Evolutionary conservation across 2,113 vertebrate genomes (phyloP).

Genomic region (Struthidea cinerea): DNA sequence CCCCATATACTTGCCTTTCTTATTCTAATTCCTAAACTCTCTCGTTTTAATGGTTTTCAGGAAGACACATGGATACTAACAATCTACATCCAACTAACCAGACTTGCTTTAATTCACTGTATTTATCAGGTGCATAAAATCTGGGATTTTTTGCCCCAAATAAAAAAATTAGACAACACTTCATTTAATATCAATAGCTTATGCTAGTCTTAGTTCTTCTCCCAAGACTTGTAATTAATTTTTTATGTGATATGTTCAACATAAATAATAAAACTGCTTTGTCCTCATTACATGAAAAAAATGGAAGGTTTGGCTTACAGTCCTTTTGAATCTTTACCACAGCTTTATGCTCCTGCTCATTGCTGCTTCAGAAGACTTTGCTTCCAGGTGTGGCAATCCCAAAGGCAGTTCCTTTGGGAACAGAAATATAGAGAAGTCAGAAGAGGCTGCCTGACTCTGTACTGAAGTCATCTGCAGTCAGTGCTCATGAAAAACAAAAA

Average conservation of each 20-base stretch:
- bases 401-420: not conserved
- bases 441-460: not conserved
- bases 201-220: not conserved
- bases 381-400: not conserved
- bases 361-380: not conserved
- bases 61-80: not conserved
- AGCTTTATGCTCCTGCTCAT: not conserved
- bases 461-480: not conserved
- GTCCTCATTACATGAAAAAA: not conserved
- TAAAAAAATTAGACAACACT: not conserved
- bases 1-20: not conserved
- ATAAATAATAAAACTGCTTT: not conserved
- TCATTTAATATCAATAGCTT: not conserved
- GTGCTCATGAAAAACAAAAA: not conserved
- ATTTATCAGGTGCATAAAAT: not conserved
- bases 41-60: not conserved
- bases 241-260: accelerated
- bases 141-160: not conserved
- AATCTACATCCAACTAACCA: not conserved
- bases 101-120: not conserved
- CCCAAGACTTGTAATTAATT: not conserved
- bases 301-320: not conserved
- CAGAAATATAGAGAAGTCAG: not conserved
- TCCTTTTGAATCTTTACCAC: not conserved
- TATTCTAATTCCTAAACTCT: not conserved